Percentiles rank a stretch among this genome's conserved stretches.
Conservation (phyloP, 2,888 invertebrate genomes). For the Melinaea menophilus region DNA sequence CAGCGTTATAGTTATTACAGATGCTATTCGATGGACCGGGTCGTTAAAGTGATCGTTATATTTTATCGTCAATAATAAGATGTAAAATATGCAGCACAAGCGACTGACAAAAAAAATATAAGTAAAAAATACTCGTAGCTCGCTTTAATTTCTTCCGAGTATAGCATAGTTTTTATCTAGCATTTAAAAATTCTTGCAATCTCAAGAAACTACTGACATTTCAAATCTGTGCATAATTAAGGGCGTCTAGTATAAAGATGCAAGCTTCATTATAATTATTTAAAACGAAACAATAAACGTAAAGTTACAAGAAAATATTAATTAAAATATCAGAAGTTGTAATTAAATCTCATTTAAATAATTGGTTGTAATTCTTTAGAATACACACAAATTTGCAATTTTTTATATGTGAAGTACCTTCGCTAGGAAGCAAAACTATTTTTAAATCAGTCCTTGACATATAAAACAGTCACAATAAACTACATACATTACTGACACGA, state of each 20-base stretch:
- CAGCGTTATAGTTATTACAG: too few relatives aligned
- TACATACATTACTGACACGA: constrained; percentile 8
- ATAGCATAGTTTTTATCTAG: constrained; percentile 14
- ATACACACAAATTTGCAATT: not conserved
- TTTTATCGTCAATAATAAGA: too few relatives aligned
- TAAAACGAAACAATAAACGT: too few relatives aligned
- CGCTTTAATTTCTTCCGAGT: constrained; percentile 9
- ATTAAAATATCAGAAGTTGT: too few relatives aligned
- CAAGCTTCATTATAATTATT: not conserved
- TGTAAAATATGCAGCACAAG: too few relatives aligned
- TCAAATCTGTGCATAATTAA: constrained; percentile 10
- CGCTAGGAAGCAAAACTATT: constrained; percentile 1
- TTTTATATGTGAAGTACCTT: not conserved
- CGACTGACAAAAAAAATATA: not conserved
- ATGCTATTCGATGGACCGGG: too few relatives aligned
- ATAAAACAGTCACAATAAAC: constrained; percentile 12
- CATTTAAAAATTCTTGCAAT: constrained; percentile 14
- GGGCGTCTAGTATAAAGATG: constrained; percentile 7
- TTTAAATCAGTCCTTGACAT: constrained; percentile 27
- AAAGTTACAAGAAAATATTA: too few relatives aligned
- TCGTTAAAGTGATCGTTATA: too few relatives aligned
- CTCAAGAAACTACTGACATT: constrained; percentile 25
- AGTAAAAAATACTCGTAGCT: not conserved
- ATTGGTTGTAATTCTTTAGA: too few relatives aligned
- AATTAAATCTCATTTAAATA: too few relatives aligned